These are phyloP conservation scores for Zele albiditarsus DNA, from an alignment of 2,888 invertebrate genomes.

Conservation along the genomic window DNA sequence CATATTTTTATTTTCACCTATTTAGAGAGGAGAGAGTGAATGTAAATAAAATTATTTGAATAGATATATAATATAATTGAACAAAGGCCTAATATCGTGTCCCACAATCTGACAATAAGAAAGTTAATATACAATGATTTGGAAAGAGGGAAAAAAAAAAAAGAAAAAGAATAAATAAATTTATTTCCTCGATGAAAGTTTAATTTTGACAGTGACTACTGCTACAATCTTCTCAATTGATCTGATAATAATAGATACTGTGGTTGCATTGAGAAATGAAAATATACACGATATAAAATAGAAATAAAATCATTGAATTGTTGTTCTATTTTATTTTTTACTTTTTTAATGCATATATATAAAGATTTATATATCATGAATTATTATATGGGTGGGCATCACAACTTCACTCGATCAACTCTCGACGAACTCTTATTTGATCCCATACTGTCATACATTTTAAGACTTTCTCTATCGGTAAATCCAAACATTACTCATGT, in stretches of 20 bases:
- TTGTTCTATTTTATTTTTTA: not conserved
- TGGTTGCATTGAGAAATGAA: not conserved
- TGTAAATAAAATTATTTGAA: not conserved
- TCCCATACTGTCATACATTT: slow-evolving; percentile 16
- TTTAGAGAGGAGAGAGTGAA: not conserved
- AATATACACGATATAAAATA: not conserved
- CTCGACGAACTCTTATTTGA: slow-evolving; percentile 4
- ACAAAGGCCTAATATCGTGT: slow-evolving; percentile 2
- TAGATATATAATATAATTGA: not conserved
- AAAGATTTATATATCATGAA: not conserved
- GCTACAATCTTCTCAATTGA: not conserved
- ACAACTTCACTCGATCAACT: not conserved
- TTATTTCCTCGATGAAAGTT: not conserved
- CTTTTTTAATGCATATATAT: not conserved
- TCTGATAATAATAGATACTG: not conserved
- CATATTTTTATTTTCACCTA: not conserved
- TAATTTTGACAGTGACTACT: not conserved
- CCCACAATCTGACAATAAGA: not conserved
- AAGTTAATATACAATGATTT: slow-evolving; percentile 7
- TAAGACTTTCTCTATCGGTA: slow-evolving; percentile 18
- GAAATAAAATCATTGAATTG: not conserved
- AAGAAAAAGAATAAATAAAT: not conserved
- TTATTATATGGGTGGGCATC: not conserved
- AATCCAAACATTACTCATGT: not conserved
- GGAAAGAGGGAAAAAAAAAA: not conserved